Evolutionary conservation across 2,888 invertebrate species (phyloP).

Genomic region (Platycheirus albimanus): DNA sequence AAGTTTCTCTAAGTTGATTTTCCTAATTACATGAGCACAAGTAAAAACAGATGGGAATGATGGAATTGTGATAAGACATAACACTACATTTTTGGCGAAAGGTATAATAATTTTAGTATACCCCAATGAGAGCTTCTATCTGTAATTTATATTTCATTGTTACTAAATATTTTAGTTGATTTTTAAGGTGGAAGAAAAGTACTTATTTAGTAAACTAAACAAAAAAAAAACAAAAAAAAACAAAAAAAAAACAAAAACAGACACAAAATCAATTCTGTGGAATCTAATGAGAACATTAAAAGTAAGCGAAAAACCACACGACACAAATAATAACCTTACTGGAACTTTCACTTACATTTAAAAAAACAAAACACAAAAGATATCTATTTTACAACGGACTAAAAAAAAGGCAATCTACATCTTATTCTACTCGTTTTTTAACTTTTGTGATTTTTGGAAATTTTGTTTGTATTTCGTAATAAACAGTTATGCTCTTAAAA

Average conservation of each 20-base stretch:
- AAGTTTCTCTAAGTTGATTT: not conserved
- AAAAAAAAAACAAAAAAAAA: too few species aligned
- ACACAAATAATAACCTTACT: slow-evolving; percentile 64
- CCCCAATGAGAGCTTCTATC: slow-evolving; percentile 60
- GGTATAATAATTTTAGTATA: slow-evolving; percentile 18
- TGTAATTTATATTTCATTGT: slow-evolving; percentile 1
- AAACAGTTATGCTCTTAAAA: slow-evolving; percentile 74
- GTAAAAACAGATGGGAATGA: slow-evolving; percentile 76
- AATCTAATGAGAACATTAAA: slow-evolving; percentile 23
- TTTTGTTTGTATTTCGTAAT: slow-evolving; percentile 36
- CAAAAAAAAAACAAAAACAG: too few species aligned
- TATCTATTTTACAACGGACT: slow-evolving; percentile 46
- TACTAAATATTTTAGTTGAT: not conserved
- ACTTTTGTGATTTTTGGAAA: slow-evolving; percentile 23
- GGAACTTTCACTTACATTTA: slow-evolving; percentile 63
- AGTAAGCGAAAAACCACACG: slow-evolving; percentile 61
- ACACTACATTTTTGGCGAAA: slow-evolving; percentile 35
- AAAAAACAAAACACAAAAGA: slow-evolving; percentile 37
- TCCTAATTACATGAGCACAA: slow-evolving; percentile 31
- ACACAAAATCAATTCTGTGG: not conserved
- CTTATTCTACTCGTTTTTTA: slow-evolving; percentile 50
- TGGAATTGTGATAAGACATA: slow-evolving; percentile 76
- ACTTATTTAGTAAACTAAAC: too few species aligned
- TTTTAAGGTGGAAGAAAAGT: not conserved
- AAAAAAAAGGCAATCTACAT: slow-evolving; percentile 39